Conservation (phyloP, 2,113 vertebrate genomes). For the Corapipo altera region DNA sequence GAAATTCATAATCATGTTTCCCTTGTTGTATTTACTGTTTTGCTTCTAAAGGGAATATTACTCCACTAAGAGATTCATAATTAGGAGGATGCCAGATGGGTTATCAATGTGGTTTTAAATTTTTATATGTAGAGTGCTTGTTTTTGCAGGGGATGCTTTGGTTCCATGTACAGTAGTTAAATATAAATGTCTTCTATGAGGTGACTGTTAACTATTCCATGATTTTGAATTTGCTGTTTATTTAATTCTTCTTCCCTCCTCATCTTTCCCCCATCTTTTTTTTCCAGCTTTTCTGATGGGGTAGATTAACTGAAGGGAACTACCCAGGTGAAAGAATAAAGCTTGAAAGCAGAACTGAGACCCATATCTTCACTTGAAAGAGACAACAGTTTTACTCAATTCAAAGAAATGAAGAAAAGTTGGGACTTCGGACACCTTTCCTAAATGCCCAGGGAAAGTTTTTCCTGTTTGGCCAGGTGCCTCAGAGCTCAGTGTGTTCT, state of each 20-base stretch:
- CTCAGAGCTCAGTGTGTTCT: neutral
- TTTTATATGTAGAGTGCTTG: constrained; percentile 71
- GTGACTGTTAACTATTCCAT: constrained; percentile 20
- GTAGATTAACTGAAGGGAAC: neutral
- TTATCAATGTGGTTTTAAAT: constrained; percentile 79
- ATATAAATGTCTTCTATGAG: constrained; percentile 56
- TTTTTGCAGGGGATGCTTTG: constrained; percentile 52
- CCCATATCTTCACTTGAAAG: neutral
- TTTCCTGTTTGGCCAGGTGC: neutral
- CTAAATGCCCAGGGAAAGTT: neutral
- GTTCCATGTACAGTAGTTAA: constrained; percentile 53
- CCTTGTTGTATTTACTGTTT: constrained; percentile 70
- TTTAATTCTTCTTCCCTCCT: neutral
- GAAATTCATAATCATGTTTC: constrained; percentile 72
- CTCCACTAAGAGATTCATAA: constrained; percentile 72
- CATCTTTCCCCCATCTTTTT: rapidly evolving
- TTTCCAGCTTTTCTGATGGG: neutral
- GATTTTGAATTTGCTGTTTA: constrained; percentile 47
- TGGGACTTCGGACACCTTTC: neutral
- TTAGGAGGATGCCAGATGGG: constrained; percentile 77
- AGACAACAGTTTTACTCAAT: neutral
- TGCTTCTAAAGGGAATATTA: constrained; percentile 73
- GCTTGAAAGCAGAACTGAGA: neutral
- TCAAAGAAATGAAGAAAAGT: neutral
- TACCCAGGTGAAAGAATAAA: neutral